phyloP scores from a whole-genome alignment of 2,113 vertebrate genomes.

The Pandion haliaetus region DNA sequence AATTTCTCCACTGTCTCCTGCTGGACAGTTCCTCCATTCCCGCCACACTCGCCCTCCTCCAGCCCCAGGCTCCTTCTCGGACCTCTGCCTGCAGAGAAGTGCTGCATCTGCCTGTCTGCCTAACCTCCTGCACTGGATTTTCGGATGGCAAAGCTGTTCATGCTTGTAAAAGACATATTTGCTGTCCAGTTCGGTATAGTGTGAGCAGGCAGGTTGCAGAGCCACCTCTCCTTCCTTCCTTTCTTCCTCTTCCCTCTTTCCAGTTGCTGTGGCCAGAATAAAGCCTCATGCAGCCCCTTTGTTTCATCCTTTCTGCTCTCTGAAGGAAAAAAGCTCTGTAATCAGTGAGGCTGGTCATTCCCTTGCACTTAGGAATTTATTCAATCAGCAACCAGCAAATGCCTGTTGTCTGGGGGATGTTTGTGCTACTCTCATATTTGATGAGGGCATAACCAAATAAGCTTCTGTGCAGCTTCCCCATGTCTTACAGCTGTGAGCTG shows the following conservation, averaged over 20 bases:
- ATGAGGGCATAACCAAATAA: background rate
- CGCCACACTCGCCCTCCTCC: background rate
- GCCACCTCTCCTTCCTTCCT: background rate
- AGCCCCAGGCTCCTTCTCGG: accelerated
- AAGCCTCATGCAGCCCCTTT: accelerated
- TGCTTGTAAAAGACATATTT: background rate
- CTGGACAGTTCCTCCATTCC: slow-evolving; percentile 23
- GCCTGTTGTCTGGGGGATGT: background rate
- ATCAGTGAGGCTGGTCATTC: background rate
- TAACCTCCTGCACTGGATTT: background rate
- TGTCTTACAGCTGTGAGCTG: background rate
- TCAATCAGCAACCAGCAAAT: background rate
- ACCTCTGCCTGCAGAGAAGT: accelerated
- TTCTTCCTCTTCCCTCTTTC: background rate
- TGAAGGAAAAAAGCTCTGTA: background rate
- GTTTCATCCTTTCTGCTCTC: background rate
- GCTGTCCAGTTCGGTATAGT: accelerated
- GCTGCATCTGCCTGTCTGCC: background rate
- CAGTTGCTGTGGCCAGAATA: background rate
- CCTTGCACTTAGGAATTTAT: background rate
- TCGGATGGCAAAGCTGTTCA: background rate
- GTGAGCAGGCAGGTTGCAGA: background rate
- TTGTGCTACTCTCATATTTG: background rate
- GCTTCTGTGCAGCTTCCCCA: background rate
- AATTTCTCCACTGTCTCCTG: background rate